These are phyloP conservation scores for Aspidiotus destructor DNA, from an alignment of 2,888 invertebrate genomes.

Conservation along the genomic window DNA sequence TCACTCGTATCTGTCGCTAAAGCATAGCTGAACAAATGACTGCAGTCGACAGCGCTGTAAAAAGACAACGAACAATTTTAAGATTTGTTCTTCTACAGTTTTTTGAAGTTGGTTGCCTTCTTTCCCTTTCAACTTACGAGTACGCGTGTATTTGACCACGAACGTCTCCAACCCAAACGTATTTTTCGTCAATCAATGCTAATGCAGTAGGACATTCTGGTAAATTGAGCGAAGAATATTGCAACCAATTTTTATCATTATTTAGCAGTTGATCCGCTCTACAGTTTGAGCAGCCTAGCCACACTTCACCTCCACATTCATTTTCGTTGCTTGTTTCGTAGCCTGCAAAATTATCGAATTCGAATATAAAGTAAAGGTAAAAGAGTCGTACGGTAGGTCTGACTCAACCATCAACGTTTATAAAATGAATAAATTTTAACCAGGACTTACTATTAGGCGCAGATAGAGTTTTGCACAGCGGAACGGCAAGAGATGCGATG, in stretches of 20 bases:
- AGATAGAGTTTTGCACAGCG: conserved; percentile 34
- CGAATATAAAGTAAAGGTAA: not conserved
- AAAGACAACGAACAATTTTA: not conserved
- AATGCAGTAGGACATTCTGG: conserved; percentile 45
- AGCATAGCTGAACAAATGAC: conserved; percentile 52
- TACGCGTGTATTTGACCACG: conserved; percentile 76
- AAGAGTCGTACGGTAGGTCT: too few relatives aligned
- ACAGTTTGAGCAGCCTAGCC: conserved; percentile 61
- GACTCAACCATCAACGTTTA: not conserved
- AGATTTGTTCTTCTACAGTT: not conserved
- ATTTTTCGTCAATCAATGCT: conserved; percentile 39
- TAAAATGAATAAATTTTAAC: too few relatives aligned
- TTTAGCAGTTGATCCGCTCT: conserved; percentile 54
- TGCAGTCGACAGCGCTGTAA: conserved; percentile 48
- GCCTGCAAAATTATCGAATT: not conserved
- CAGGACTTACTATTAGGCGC: too few relatives aligned
- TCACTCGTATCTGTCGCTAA: conserved; percentile 58
- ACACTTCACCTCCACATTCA: conserved; percentile 51
- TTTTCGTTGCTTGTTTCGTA: conserved; percentile 9
- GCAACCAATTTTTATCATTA: conserved; percentile 51
- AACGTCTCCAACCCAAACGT: conserved; percentile 85
- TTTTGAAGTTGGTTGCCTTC: not conserved
- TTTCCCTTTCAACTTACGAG: conserved; percentile 36
- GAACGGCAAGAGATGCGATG: conserved; percentile 51
- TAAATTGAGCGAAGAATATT: conserved; percentile 50